Evolutionary conservation across 2,797 vertebrate species (phyloP).

Genomic region (Arctocebus calabarensis): DNA sequence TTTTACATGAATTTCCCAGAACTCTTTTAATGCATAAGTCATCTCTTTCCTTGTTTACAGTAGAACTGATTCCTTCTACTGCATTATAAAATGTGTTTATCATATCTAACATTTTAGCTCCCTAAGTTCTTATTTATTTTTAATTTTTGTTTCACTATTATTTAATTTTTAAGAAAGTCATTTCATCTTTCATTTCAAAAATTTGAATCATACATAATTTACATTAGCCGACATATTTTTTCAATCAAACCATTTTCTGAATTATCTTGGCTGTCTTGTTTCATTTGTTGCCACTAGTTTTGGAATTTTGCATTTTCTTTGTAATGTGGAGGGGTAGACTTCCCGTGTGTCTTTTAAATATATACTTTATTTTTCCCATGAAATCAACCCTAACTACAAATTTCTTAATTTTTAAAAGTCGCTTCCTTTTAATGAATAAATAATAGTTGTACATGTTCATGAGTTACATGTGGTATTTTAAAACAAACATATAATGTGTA

Average conservation of each 20-base stretch:
- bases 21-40: not conserved
- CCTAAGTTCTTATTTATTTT: not conserved
- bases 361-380: not conserved
- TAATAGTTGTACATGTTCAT: not conserved
- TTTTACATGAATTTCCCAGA: not conserved
- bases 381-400: not conserved
- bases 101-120: not conserved
- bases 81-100: not conserved
- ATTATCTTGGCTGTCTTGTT: not conserved
- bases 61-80: not conserved
- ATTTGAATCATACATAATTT: not conserved
- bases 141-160: not conserved
- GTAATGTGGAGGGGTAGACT: not conserved
- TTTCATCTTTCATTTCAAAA: not conserved
- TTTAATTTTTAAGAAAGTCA: not conserved
- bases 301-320: not conserved
- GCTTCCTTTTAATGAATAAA: not conserved
- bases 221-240: not conserved
- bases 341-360: not conserved
- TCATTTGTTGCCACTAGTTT: not conserved
- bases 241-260: not conserved
- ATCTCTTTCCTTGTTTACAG: not conserved
- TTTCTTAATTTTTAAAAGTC: not conserved
- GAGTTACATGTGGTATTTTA: not conserved
- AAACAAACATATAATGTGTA: not conserved